Base-by-base conservation (phyloP, 2,113 vertebrate genomes). In the Indri indri region DNA sequence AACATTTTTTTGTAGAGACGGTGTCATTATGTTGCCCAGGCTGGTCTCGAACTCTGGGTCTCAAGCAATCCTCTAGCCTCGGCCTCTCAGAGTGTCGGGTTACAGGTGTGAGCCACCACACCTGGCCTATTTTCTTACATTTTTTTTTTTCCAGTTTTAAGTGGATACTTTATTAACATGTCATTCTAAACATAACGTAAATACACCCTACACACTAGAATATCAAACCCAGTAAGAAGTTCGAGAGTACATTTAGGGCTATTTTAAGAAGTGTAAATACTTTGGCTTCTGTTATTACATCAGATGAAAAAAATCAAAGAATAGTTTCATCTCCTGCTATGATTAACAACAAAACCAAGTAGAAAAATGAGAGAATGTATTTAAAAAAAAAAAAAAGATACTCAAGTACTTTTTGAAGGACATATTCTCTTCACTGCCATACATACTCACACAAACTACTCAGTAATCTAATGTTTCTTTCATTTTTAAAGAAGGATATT, bases 221-320 rank as follows among this genome's bases (percentile, higher is more conserved):
- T 97, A 97, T 97, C 96, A 97, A 98, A 98, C 68, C 92, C 95
- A 95, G 88, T 97, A 96, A 93, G 94, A 93, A 94, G 83, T 91
- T 94, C 47, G 89, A 96, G 74, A 91, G 27, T 80, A 94, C 73
- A 95, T 40, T 86, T 65, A 82, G 80, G 83, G 45, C 66, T 97
- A 47, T 73, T 93, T 97, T 95, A 94, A 93, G 87, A 97, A 97
- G 94, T 79, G 74, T 37, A 59, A 96, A 81, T 63, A 91, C 52
- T 97, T 96, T 95, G 96, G 87, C 80, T 97, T 97, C 93, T 84
- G 93, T 95, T 91, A 97, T 96, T 94, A 95, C 20, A 84, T 81
- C 65, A 96, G 80, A 73, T 91, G 84, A 90, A 96, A 83, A 40
- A 61, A 96, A 93, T 54, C 66, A 63, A 96, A 94, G 70, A 76